A percentile compares a stretch with the other conserved stretches of the same genome.
Evolutionary conservation across 2,888 invertebrate species (phyloP).

Genomic region (Choreutis nemorana): DNA sequence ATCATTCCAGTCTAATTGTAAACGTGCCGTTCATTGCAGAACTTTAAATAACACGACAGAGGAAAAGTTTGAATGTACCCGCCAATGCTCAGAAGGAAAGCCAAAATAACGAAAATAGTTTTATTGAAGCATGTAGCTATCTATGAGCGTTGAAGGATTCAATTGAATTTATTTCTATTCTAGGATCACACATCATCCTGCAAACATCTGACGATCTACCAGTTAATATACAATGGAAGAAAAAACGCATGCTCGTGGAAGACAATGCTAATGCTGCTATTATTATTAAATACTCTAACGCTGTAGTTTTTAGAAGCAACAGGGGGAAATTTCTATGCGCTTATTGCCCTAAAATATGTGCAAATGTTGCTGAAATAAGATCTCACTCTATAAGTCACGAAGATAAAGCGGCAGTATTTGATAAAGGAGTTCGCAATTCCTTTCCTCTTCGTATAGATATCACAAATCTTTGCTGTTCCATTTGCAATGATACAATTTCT

Average conservation of each 20-base stretch:
- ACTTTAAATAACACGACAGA: too few species aligned
- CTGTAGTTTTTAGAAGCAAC: constrained; percentile 34
- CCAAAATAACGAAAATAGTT: too few species aligned
- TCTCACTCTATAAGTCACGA: constrained; percentile 23
- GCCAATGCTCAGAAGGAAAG: too few species aligned
- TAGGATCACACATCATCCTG: too few species aligned
- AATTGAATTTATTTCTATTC: too few species aligned
- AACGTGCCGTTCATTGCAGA: constrained; percentile 34
- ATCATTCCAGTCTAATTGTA: constrained; percentile 35
- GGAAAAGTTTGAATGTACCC: too few species aligned
- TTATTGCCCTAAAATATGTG: constrained; percentile 26
- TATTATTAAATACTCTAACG: constrained; percentile 36
- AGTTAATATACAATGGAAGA: constrained; percentile 25
- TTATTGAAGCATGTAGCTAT: too few species aligned
- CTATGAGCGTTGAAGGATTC: too few species aligned
- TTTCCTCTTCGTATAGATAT: constrained; percentile 41
- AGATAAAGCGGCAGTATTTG: constrained; percentile 26
- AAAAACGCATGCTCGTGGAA: constrained; percentile 11
- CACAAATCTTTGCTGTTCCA: constrained; percentile 25
- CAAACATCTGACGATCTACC: constrained; percentile 7
- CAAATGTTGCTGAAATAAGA: constrained; percentile 24
- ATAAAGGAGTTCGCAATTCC: constrained; percentile 22
- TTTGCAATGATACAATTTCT: constrained; percentile 20
- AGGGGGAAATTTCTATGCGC: constrained; percentile 42
- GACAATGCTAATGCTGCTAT: constrained; percentile 35